These are phyloP conservation scores for Scomber japonicus DNA, from an alignment of 2,113 vertebrate genomes.

Conservation along the genomic window DNA sequence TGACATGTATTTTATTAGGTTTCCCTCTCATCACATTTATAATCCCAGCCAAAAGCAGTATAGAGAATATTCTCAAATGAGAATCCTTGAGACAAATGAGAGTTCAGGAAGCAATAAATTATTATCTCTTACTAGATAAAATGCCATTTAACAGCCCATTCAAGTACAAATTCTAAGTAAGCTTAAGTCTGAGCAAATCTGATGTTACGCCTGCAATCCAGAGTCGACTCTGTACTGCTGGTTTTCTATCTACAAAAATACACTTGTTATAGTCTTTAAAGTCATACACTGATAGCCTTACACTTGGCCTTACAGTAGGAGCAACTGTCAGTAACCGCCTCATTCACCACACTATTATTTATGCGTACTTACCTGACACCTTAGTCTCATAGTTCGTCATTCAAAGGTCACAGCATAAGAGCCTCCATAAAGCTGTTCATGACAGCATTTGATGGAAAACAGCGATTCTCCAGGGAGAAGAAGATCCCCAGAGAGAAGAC, in stretches of 20 bases:
- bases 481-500: not conserved
- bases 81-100: not conserved
- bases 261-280: no score
- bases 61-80: not conserved
- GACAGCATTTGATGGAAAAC: constrained; percentile 2
- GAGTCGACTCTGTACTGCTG: no score
- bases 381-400: not conserved
- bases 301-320: no score
- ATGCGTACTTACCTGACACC: not conserved
- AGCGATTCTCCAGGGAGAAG: not conserved
- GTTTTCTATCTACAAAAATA: no score
- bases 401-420: not conserved
- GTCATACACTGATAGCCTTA: no score
- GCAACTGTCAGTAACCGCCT: no score
- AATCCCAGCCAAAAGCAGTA: not conserved
- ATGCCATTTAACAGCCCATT: not conserved
- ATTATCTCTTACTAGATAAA: no score
- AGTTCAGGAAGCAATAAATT: not conserved
- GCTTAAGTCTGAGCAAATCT: not conserved
- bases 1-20: no score
- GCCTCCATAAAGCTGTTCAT: constrained; percentile 8
- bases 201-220: no score
- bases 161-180: not conserved
- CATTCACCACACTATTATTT: not conserved
- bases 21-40: not conserved